A percentile compares a stretch with the other conserved stretches of the same genome.
These are phyloP conservation scores for Mactromeris polynyma DNA, from an alignment of 2,888 invertebrate genomes.

Conservation along the genomic window DNA sequence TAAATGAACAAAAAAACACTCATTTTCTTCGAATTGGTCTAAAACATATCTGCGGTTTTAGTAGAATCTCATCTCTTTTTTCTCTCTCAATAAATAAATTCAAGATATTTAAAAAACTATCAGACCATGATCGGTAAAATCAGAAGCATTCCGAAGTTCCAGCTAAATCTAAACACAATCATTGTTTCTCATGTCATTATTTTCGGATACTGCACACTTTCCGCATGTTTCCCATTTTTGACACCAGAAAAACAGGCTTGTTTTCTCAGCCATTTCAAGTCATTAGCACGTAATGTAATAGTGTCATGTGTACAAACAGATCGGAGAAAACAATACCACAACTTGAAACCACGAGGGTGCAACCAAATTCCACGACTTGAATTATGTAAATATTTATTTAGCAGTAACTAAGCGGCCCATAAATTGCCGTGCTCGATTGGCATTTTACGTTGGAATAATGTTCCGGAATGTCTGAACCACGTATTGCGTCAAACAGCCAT, in stretches of 20 bases:
- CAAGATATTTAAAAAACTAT: too few species aligned
- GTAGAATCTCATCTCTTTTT: too few species aligned
- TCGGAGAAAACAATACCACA: constrained; percentile 32
- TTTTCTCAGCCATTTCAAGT: constrained; percentile 33
- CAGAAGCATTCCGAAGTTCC: too few species aligned
- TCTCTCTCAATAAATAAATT: too few species aligned
- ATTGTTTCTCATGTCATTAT: neutral
- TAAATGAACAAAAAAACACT: too few species aligned
- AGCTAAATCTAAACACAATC: neutral
- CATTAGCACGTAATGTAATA: constrained; percentile 31
- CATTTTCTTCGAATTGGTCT: too few species aligned
- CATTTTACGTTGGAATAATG: constrained; percentile 33
- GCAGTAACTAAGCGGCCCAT: constrained; percentile 52
- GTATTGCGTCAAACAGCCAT: constrained; percentile 17
- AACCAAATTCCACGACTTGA: constrained; percentile 34
- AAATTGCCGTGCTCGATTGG: constrained; percentile 24
- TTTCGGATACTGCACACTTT: neutral
- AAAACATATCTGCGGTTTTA: too few species aligned
- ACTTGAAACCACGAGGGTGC: constrained; percentile 16
- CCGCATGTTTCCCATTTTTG: neutral
- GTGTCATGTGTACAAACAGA: constrained; percentile 29
- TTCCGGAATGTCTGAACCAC: neutral
- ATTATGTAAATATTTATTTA: constrained; percentile 55
- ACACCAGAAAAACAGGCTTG: constrained; percentile 32
- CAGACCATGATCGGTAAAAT: too few species aligned